These are phyloP conservation scores for Torymus auratus DNA, from an alignment of 2,888 invertebrate genomes.

Conservation along the genomic window DNA sequence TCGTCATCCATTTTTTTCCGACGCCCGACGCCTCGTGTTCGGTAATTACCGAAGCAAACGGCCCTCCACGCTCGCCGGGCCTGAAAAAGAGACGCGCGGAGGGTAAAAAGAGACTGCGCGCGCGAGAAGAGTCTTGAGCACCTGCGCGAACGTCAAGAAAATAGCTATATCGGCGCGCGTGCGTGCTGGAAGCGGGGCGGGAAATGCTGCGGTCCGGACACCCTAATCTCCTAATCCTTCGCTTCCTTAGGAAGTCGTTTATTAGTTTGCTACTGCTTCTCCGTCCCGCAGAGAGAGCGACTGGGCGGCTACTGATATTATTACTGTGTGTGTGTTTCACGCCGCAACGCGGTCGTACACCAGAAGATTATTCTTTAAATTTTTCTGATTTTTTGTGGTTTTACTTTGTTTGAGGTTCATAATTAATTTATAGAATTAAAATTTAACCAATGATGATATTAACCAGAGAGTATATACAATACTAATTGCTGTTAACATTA, in stretches of 20 bases:
- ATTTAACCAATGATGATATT: no score
- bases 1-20: not conserved
- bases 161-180: not conserved
- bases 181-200: not conserved
- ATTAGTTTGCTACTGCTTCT: constrained; percentile 70
- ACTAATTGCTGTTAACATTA: no score
- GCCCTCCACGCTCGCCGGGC: not conserved
- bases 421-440: no score
- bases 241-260: constrained; percentile 77
- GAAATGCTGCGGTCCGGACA: constrained; percentile 55
- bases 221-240: constrained; percentile 76
- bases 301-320: constrained; percentile 51
- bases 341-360: constrained; percentile 46
- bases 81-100: not conserved
- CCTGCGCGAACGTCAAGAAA: constrained; percentile 30
- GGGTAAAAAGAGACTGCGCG: not conserved
- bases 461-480: no score
- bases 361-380: constrained; percentile 42
- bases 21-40: constrained; percentile 19
- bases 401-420: no score
- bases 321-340: no score
- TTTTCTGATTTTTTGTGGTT: no score
- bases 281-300: constrained; percentile 58
- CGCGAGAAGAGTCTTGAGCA: constrained; percentile 19
- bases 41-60: constrained; percentile 46